Conservation (phyloP, 2,888 invertebrate genomes). For the Yponomeuta evonymella region DNA sequence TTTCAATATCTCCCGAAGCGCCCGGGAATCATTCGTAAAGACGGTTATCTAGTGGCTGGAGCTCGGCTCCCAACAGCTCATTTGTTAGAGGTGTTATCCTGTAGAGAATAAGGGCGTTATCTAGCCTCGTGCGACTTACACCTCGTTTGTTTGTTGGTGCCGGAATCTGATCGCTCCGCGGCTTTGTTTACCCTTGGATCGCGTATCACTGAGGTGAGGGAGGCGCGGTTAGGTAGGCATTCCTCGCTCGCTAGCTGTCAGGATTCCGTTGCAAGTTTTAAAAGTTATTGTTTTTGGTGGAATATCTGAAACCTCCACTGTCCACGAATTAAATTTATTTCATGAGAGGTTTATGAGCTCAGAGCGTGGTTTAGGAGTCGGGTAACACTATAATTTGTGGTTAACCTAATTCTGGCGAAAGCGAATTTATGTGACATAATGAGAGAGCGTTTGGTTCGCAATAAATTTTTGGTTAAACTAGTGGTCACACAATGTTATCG, state of each 20-base stretch:
- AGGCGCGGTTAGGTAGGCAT: background rate
- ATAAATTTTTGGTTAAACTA: background rate
- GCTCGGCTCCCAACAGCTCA: slow-evolving; percentile 23
- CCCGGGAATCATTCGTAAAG: slow-evolving; percentile 26
- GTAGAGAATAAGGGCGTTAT: slow-evolving; percentile 30
- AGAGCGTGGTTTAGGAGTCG: background rate
- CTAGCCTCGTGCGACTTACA: slow-evolving; percentile 23
- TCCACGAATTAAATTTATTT: background rate
- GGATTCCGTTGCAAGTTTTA: background rate
- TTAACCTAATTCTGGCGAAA: background rate
- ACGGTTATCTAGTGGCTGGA: slow-evolving; percentile 25
- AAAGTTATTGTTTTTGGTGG: slow-evolving; percentile 4
- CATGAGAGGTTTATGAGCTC: background rate
- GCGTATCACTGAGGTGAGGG: background rate
- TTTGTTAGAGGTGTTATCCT: slow-evolving; percentile 30
- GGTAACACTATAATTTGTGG: background rate
- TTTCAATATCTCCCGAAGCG: background rate
- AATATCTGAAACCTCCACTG: background rate
- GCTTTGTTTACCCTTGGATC: slow-evolving; percentile 8
- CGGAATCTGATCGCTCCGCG: slow-evolving; percentile 12
- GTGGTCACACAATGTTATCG: too few species aligned
- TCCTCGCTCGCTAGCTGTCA: background rate
- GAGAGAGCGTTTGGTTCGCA: background rate
- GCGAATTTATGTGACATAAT: slow-evolving; percentile 6
- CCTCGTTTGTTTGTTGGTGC: slow-evolving; percentile 26